Evolutionary conservation across 1,140 invertebrate genomes (phyloP), one percentile per base, ranked within the genome.

Genomic region (Adoxophyes honmai): DNA sequence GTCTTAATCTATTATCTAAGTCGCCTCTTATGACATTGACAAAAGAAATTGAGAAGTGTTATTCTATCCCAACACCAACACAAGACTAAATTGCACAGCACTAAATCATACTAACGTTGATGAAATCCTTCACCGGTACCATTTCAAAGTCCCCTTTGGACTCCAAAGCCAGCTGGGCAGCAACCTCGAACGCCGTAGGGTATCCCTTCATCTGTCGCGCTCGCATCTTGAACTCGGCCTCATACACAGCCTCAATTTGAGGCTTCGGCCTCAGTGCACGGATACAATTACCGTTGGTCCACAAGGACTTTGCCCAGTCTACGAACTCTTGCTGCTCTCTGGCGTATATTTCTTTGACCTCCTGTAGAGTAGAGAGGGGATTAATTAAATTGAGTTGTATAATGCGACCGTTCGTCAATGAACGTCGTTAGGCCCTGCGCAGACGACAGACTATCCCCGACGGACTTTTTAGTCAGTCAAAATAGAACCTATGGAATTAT

Each of bases 251-350:
- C 44, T 88, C 82, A 1, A 85, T 55, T 0, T 56, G 52, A 0
- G 81, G 81, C 15, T 85, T 84, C 0, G 82, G 82, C 4, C 78
- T 54, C 16, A 88, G 52, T 0, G 81, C 81, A 34, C 78, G 60
- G 2, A 76, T 65, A 39, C 78, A 83, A 10, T 88, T 76, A 5
- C 39, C 60, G 0, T 33, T 78, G 0, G 64, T 64, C 84, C 84
- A 88, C 0, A 74, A 48, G 0, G 55, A 55, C 59, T 79, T 81
- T 3, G 81, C 82, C 84, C 84, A 88, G 37, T 79, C 74, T 55
- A 63, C 64, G 36, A 65, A 88, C 55, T 84, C 84, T 60, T 80
- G 71, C 60, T 86, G 79, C 59, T 88, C 84, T 13, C 75, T 66
- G 42, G 66, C 59, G 63, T 86, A 87, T 52, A 42, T 39, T 11